phyloP scores from a whole-genome alignment of 2,888 invertebrate genomes.

The Drosophila nigritarsus region DNA sequence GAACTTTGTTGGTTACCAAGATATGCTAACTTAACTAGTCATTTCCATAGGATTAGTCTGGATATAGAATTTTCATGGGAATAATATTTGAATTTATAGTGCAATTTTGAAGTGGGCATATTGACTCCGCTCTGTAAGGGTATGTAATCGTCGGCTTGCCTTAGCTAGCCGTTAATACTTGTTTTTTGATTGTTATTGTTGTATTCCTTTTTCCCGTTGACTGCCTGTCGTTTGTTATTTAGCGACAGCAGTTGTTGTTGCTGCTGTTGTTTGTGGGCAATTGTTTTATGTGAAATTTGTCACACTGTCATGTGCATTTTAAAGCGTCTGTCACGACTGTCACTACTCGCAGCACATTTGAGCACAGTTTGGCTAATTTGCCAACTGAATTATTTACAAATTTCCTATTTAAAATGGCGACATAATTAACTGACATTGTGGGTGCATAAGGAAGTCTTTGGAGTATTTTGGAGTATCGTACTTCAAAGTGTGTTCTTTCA shows the following conservation, averaged over 20 bases:
- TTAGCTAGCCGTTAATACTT: too few species aligned
- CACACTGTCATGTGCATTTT: slow-evolving; percentile 77
- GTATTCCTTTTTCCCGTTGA: slow-evolving; percentile 55
- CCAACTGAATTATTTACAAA: slow-evolving; percentile 65
- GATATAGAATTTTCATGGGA: too few species aligned
- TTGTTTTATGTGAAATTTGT: slow-evolving; percentile 80
- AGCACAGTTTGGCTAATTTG: slow-evolving; percentile 49
- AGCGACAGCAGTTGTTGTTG: slow-evolving; percentile 72
- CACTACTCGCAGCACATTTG: slow-evolving; percentile 36
- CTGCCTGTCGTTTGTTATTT: slow-evolving; percentile 78
- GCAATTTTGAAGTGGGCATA: too few species aligned
- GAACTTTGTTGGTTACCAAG: neutral
- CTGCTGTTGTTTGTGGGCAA: slow-evolving; percentile 41
- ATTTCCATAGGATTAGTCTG: too few species aligned
- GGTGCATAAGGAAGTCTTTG: neutral
- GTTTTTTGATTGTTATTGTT: neutral
- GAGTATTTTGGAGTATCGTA: neutral
- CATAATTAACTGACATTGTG: slow-evolving; percentile 56
- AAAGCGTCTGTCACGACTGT: slow-evolving; percentile 47
- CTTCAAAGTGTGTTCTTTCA: neutral
- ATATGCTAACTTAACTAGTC: neutral
- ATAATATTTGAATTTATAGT: too few species aligned
- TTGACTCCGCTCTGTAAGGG: neutral
- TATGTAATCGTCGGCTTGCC: neutral
- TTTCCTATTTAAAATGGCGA: slow-evolving; percentile 73